Base-by-base conservation (phyloP, 2,888 invertebrate genomes). In the Dicranocentrus wangi region DNA sequence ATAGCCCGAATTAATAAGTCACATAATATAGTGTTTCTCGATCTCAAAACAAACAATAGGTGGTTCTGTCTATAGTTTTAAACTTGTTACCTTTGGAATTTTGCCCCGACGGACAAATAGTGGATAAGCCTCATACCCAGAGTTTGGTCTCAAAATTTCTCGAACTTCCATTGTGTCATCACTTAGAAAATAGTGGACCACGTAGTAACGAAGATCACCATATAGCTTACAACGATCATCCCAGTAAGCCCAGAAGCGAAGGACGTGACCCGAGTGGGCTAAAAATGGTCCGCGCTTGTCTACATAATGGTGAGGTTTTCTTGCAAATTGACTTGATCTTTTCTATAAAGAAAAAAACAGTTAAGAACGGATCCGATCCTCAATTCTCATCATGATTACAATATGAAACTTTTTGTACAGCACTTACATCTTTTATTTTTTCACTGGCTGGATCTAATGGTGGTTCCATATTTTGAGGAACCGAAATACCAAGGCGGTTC, bases 91-190 rank as follows among this genome's bases (percentile, higher is more conserved):
- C 89, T 95, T 94, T 0, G 96, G 95, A 70, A 97, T 88, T 87
- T 93, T 93, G 87, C 91, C 92, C 82, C 95, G 91, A 87, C 92
- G 93, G 28, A 96, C 88, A 87, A 97, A 94, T 88, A 93, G 92
- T 1, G 92, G 91, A 7, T 92, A 92, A 1, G 92, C 91, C 88
- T 94, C 93, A 60, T 92, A 90, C 0, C 94, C 94, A 0, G 93
- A 92, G 87, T 93, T 93, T 0, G 91, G 89, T 90, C 66, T 92
- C 88, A 53, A 91, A n/a, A 88, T 91, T 89, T 97, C 96, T 86
- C 93, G 93, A 5, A 98, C 93, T 88, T 97, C 96, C 10, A 97
- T 93, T 0, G 96, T 96, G 87, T 95, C 95, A 87, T 97, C 96
- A 0, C 94, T 93, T 61, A 97, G 90, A 89, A 93, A 96, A 88